Percentiles rank a stretch among this genome's conserved stretches.
These are phyloP conservation scores for Odontamblyopus lacepedii DNA, from an alignment of 2,797 vertebrate species.

Conservation along the genomic window DNA sequence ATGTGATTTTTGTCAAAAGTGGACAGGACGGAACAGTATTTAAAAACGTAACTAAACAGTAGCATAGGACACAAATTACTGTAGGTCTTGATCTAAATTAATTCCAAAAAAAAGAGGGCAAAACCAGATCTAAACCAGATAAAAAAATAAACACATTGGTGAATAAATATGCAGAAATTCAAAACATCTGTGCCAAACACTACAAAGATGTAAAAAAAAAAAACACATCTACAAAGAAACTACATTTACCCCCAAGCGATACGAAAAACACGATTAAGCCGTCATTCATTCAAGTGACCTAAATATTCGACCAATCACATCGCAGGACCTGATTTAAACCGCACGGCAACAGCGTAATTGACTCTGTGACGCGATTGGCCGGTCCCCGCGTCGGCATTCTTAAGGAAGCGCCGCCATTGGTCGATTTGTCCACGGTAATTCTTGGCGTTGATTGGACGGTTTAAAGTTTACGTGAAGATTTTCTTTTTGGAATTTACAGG, in stretches of 20 bases:
- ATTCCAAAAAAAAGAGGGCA: neutral
- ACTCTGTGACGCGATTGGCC: neutral
- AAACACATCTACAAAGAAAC: neutral
- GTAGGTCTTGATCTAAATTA: neutral
- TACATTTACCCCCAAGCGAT: neutral
- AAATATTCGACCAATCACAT: conserved; percentile 11
- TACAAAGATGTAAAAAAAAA: neutral
- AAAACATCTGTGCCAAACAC: neutral
- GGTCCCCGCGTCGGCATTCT: neutral
- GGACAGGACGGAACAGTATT: no score
- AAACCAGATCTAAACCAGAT: neutral
- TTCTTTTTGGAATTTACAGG: neutral
- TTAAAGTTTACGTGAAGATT: neutral
- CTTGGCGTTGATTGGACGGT: neutral
- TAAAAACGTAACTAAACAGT: neutral
- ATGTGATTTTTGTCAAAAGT: no score
- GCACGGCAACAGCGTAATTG: neutral
- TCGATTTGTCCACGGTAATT: neutral
- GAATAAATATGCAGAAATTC: neutral
- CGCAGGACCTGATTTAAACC: neutral
- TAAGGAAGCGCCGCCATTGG: neutral
- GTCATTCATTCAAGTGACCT: neutral
- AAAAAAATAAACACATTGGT: neutral
- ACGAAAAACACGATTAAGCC: conserved; percentile 1
- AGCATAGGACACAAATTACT: neutral